Percentiles rank a stretch among this genome's conserved stretches.
phyloP scores from a whole-genome alignment of 2,113 vertebrate species.

The Sinocyclocheilus anophthalmus region DNA sequence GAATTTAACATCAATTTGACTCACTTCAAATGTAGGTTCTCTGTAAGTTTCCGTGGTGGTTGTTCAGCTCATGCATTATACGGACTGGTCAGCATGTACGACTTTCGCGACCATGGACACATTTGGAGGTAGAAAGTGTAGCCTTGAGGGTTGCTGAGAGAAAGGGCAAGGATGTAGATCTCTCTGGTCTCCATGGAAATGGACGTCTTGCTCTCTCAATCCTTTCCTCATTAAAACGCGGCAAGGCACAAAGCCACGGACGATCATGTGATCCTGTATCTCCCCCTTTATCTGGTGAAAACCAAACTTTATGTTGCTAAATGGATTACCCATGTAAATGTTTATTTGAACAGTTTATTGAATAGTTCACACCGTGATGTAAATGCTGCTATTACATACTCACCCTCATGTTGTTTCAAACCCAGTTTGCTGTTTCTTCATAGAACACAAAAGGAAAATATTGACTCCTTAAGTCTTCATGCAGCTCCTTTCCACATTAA shows the following conservation, averaged over 20 bases:
- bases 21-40: background rate
- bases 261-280: conserved; percentile 3
- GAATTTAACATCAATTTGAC: background rate
- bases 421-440: too few species aligned
- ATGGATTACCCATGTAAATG: background rate
- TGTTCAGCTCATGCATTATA: background rate
- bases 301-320: too few species aligned
- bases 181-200: conserved; percentile 55
- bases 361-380: background rate
- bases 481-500: background rate
- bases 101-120: background rate
- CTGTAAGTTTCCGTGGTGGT: background rate
- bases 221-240: conserved; percentile 49
- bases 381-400: background rate
- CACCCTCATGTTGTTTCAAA: too few species aligned
- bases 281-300: background rate
- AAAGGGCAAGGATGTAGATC: conserved; percentile 41
- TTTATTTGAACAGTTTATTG: background rate
- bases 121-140: conserved; percentile 18
- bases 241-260: conserved; percentile 25
- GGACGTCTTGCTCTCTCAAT: conserved; percentile 42
- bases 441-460: background rate
- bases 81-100: background rate
- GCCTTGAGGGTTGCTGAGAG: conserved; percentile 40
- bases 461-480: background rate